phyloP scores from a whole-genome alignment of 2,888 invertebrate genomes.

The Acleris sparsana region DNA sequence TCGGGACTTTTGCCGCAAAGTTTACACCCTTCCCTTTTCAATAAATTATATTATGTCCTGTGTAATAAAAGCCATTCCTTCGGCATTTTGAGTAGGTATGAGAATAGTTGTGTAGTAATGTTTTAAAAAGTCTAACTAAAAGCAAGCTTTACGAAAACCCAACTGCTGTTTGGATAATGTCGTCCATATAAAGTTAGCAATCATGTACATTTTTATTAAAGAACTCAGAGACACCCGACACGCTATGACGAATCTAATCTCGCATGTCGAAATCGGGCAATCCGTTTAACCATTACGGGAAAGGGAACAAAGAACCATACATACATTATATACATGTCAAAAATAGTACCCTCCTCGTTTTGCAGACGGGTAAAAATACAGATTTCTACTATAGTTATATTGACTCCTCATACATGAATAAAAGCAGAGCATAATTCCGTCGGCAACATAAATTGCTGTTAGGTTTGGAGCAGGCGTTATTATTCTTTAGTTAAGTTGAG shows the following conservation, averaged over 20 bases:
- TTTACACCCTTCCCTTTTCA: slow-evolving; percentile 22
- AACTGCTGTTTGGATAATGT: too few species aligned
- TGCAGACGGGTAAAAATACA: not conserved
- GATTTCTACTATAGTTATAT: not conserved
- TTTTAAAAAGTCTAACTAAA: not conserved
- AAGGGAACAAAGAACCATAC: too few species aligned
- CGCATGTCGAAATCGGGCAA: too few species aligned
- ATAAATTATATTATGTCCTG: slow-evolving; percentile 14
- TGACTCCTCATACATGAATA: not conserved
- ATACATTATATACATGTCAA: too few species aligned
- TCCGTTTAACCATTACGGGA: too few species aligned
- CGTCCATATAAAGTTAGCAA: too few species aligned
- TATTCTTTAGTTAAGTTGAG: too few species aligned
- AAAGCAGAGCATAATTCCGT: not conserved
- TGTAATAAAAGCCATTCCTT: not conserved
- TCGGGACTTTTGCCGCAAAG: slow-evolving; percentile 46
- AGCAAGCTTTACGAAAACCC: too few species aligned
- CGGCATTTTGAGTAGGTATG: not conserved
- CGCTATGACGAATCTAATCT: too few species aligned
- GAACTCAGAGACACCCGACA: too few species aligned
- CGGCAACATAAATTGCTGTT: not conserved
- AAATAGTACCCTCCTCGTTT: too few species aligned
- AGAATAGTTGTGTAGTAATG: not conserved
- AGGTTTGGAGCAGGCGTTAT: not conserved
- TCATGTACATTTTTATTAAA: too few species aligned